These are phyloP conservation scores for Litocranius walleri DNA, from an alignment of 2,113 vertebrate species.

Conservation along the genomic window DNA sequence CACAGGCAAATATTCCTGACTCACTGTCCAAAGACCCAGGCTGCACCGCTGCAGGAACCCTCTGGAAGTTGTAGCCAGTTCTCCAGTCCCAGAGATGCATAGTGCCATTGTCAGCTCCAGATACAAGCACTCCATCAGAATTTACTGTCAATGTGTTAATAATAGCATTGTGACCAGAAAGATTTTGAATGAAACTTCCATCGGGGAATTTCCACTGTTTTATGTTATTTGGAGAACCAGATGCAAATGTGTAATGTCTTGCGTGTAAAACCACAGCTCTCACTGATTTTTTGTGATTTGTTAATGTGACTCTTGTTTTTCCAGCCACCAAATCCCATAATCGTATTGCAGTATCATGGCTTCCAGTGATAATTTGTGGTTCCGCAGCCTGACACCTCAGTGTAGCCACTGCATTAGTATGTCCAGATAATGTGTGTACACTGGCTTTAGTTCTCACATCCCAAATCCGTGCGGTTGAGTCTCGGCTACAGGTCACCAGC, in stretches of 20 bases:
- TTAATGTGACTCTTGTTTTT: slow-evolving; percentile 97
- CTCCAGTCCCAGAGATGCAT: slow-evolving; percentile 99
- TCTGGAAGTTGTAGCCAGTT: slow-evolving; percentile 98
- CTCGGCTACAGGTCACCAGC: no score
- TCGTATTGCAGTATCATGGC: slow-evolving; percentile 97
- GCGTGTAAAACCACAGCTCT: slow-evolving; percentile 93
- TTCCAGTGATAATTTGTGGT: slow-evolving; percentile 76
- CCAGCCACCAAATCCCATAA: slow-evolving; percentile 97
- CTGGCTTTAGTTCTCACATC: no score
- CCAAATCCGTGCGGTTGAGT: no score
- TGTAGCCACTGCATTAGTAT: no score
- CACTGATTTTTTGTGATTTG: slow-evolving; percentile 99
- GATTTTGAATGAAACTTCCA: slow-evolving; percentile 98
- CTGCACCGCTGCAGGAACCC: slow-evolving; percentile 97
- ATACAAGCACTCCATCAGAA: slow-evolving; percentile 95
- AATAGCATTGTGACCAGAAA: slow-evolving; percentile 97
- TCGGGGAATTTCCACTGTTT: slow-evolving; percentile 99
- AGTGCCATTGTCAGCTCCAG: slow-evolving; percentile 98
- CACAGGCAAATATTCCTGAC: slow-evolving; percentile 96
- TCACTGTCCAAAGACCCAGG: slow-evolving; percentile 98
- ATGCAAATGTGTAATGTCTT: slow-evolving; percentile 96
- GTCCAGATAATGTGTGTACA: no score
- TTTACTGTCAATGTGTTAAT: slow-evolving; percentile 97
- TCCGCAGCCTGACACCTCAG: no score
- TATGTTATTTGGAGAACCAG: slow-evolving; percentile 98